Evolutionary conservation across 1,140 invertebrate species (phyloP), one percentile per base, ranked within the genome.

Genomic region (Orussus abietinus): DNA sequence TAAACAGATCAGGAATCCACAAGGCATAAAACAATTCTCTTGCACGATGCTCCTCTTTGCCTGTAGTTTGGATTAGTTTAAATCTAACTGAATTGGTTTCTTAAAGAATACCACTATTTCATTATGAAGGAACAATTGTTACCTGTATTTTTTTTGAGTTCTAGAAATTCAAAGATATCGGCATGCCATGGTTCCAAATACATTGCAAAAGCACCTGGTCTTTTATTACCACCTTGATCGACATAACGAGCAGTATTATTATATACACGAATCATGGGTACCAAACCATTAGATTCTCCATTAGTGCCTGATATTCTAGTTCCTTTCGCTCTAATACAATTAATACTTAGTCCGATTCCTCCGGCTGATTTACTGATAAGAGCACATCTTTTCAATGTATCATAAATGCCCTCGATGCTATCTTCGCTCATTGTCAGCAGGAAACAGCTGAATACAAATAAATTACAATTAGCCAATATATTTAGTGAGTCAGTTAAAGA

Each of bases 101-200:
- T n/a, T n/a, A n/a, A n/a, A n/a, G n/a, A n/a, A n/a, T n/a, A n/a
- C n/a, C n/a, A n/a, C n/a, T n/a, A n/a, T n/a, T n/a, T n/a, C n/a
- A 25, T 25, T 25, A n/a, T 25, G n/a, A n/a, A 25, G 6, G 6
- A 25, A 29, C 4, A 14, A 30, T 34, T 28, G 1, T 42, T 54
- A 21, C 92, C 93, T 32, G 88, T 94, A 67, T 98, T 98, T 60
- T 96, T 97, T 51, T 87, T 91, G 20, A 97, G 73, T 63, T 96
- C 89, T 29, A 98, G 69, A 73, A 97, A 98, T 42, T 96, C 92
- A 69, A 96, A 96, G 34, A 99, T 80, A 71, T 99, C 96, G 0
- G 93, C 84, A 75, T 99, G 97, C 97, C 97, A 99, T 2, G 97
- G 96, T 69, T 99, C 97, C 13, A 99, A 61, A 62, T 99, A 99